Base-by-base conservation (phyloP, 2,797 vertebrate genomes). In the Mus spretus region DNA sequence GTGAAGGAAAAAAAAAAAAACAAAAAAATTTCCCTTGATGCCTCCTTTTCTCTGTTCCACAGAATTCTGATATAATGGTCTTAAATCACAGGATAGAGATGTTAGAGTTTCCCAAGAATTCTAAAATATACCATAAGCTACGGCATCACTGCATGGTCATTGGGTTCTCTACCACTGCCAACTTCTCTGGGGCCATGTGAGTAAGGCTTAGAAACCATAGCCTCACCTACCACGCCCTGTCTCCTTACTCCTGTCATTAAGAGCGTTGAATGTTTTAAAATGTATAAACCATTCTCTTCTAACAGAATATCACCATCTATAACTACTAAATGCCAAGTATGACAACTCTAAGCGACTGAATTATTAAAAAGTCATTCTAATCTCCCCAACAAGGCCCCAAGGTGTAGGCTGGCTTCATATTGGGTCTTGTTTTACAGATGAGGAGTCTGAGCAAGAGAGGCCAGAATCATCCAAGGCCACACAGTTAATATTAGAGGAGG, bases 221-320 rank as follows among this genome's bases (percentile, higher is more conserved):
- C 44, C 94, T 63, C 61, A 50, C 19, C 37, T 3, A 63, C n/a
- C 87, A 59, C 26, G 15, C n/a, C 53, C 57, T 47, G 72, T 47
- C 72, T 91, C 75, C 90, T 93, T 44, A 89, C 26, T 70, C 92
- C 34, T 55, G 47, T 74, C 34, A 37, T 17, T 67, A 67, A 94
- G 28, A 74, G 13, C 20, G 72, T 22, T 78, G 37, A 89, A 34
- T 85, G 83, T 59, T 92, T 88, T 83, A 24, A 65, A 92, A 53
- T 74, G 65, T 81, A 91, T 17, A 67, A 94, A 75, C 78, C 50
- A 89, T 40, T 40, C 79, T 91, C 79, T 47, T 47, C 81, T 70
- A n/a, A 88, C 31, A 47, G 47, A 19, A 13, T 44, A 70, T 59
- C 75, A 57, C 14, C 78, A 82, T 40, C 72, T 70, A 26, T 55